Base-by-base conservation (phyloP, 2,113 vertebrate species). In the Pardalotus punctatus region DNA sequence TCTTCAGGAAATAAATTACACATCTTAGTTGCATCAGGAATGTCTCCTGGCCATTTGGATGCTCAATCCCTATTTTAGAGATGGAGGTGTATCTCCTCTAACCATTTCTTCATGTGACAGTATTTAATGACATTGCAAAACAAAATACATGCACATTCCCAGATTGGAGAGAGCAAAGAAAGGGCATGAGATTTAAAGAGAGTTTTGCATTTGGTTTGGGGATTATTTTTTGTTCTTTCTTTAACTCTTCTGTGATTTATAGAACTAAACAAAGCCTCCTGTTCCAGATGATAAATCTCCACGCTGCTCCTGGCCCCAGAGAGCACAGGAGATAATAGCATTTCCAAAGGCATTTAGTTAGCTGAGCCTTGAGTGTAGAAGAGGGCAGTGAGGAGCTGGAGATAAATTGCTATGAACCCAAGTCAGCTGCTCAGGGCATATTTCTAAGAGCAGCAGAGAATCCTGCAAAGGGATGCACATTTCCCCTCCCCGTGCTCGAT, bases 281-380 rank as follows among this genome's bases (percentile, higher is more conserved):
- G 81, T 93, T 97, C 77, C 81, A 95, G 64, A 62, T 88, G 57
- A 95, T 95, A 92, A 94, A 95, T 95, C 82, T 86, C 61, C 65
- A 72, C 14, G 5, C 88, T 72, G 45, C 80, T 84, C 62, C 76
- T 88, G 88, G 93, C 77, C 82, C 81, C 77, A 65, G 88, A 94
- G 67, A 93, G 88, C 90, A 81, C 50, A 69, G 72, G 53, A 95
- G 95, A 95, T 95, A 97, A 95, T 57, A 90, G 83, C 79, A 83
- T 96, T 96, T 97, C 94, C 78, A 92, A 96, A 97, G 88, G 70
- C 89, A 83, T 93, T 95, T 90, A 92, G 92, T 57, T 95, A 85
- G 86, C 65, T 71, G 91, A 87, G 80, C 54, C 78, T 82, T 91
- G 57, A 88, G 88, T 12, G 38, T 88, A 80, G 90, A 95, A 92